Conservation (phyloP, 2,113 vertebrate species). For the Clarias magur region DNA sequence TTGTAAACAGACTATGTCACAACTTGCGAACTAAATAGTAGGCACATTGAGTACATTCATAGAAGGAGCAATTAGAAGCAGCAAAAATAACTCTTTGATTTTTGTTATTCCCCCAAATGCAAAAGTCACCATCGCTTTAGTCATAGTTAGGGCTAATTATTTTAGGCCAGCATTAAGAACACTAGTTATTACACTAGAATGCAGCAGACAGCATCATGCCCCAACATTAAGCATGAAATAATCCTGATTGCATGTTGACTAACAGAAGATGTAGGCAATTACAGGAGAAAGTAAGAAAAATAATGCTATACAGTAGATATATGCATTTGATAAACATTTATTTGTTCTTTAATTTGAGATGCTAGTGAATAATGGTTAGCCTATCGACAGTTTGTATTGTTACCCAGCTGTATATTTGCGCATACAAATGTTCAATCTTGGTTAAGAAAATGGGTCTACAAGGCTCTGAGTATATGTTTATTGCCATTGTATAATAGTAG, state of each 20-base stretch:
- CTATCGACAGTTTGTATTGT: background rate
- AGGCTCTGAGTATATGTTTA: background rate
- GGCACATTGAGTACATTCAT: background rate
- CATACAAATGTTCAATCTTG: background rate
- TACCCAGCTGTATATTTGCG: background rate
- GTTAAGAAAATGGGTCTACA: background rate
- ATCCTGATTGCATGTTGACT: background rate
- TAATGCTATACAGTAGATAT: background rate
- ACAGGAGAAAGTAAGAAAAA: background rate
- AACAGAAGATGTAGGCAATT: background rate
- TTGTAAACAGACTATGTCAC: background rate
- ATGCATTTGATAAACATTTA: background rate
- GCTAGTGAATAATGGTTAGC: background rate
- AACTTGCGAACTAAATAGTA: background rate
- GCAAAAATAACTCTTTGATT: background rate
- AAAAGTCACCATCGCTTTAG: background rate
- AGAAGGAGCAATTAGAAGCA: background rate
- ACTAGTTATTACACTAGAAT: background rate
- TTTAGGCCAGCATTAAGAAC: background rate
- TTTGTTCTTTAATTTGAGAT: background rate
- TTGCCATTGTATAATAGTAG: background rate
- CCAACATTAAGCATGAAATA: background rate
- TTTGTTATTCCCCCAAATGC: background rate
- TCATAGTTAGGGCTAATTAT: background rate
- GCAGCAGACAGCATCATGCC: background rate